Conservation (phyloP, 1,140 invertebrate species). For the Drosophila subpulchrella region DNA sequence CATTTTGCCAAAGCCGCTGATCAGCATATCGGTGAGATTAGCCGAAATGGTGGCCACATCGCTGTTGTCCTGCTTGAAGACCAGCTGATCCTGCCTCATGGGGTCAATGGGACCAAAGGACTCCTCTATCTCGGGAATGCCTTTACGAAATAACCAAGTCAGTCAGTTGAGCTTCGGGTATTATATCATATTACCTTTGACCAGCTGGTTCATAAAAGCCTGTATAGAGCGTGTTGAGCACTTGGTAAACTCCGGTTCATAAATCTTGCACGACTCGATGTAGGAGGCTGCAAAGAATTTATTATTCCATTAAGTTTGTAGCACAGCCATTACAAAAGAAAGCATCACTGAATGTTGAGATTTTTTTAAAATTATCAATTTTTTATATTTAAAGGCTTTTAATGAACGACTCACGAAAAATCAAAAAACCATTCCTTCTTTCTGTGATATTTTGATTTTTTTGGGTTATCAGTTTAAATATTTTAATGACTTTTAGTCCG, state of each 20-base stretch:
- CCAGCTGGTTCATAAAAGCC: constrained; percentile 86
- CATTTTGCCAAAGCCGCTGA: constrained; percentile 87
- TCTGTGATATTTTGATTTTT: neutral
- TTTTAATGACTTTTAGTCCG: too few species aligned
- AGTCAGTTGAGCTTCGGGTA: neutral
- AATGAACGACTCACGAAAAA: too few species aligned
- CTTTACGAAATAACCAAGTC: constrained; percentile 9
- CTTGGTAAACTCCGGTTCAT: constrained; percentile 87
- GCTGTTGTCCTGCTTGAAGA: constrained; percentile 67
- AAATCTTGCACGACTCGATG: constrained; percentile 87
- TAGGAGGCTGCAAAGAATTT: constrained; percentile 85
- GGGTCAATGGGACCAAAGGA: constrained; percentile 82
- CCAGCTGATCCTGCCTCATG: constrained; percentile 60
- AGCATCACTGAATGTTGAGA: constrained; percentile 2
- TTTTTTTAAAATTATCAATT: constrained; percentile 14
- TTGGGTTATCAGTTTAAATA: neutral
- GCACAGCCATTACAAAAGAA: constrained; percentile 13
- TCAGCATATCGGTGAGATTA: constrained; percentile 87
- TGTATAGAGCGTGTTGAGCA: constrained; percentile 87
- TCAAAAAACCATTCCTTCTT: too few species aligned
- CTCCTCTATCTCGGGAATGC: constrained; percentile 61
- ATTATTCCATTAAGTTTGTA: neutral
- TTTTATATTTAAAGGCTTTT: too few species aligned
- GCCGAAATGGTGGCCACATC: constrained; percentile 88
- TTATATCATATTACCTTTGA: constrained; percentile 79